Conservation (phyloP, 2,888 invertebrate species). For the Spilarctia lutea region DNA sequence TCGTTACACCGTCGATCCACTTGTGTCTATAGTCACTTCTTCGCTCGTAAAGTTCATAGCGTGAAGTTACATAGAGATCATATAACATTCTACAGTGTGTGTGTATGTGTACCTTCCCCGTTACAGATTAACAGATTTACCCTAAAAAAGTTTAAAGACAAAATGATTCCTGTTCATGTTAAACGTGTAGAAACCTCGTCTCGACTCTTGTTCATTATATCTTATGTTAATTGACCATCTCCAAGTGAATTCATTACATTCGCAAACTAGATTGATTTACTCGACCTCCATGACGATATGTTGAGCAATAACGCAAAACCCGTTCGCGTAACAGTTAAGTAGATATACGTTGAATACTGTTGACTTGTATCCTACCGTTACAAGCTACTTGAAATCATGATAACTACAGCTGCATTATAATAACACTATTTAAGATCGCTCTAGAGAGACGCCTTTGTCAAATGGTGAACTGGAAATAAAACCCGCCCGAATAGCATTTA, state of each 20-base stretch:
- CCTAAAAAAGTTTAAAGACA: neutral
- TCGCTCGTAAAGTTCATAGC: too few relatives aligned
- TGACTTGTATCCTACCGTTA: neutral
- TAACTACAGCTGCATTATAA: neutral
- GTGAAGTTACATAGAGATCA: too few relatives aligned
- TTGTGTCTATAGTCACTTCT: too few relatives aligned
- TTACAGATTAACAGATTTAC: neutral
- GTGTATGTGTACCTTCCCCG: too few relatives aligned
- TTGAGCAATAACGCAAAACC: constrained; percentile 39
- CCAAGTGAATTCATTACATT: constrained; percentile 18
- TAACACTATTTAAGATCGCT: neutral
- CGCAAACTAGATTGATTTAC: constrained; percentile 35
- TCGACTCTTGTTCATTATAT: neutral
- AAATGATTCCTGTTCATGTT: neutral
- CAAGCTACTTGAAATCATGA: neutral
- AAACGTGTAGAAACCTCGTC: neutral
- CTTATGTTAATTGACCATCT: constrained; percentile 15
- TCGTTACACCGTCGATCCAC: neutral
- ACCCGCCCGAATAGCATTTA: neutral
- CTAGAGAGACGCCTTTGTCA: too few relatives aligned
- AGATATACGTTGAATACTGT: constrained; percentile 13
- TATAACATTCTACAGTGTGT: too few relatives aligned
- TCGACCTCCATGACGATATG: constrained; percentile 22
- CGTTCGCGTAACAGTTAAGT: constrained; percentile 40
- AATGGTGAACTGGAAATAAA: too few relatives aligned